Evolutionary conservation across 2,888 invertebrate species (phyloP).

Genomic region (Euzetes globulus): DNA sequence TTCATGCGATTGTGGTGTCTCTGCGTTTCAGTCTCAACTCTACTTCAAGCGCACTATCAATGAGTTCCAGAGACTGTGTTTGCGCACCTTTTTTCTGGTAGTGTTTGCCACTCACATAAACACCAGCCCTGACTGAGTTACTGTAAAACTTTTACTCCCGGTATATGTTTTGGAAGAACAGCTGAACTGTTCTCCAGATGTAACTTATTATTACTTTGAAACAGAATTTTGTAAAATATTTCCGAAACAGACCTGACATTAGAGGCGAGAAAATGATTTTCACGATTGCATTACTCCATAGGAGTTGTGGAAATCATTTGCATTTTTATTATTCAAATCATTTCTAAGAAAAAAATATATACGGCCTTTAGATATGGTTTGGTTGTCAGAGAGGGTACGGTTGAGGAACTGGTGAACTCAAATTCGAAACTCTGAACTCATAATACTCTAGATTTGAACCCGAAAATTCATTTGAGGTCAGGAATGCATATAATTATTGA

Average conservation of each 20-base stretch:
- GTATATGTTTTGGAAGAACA: not conserved
- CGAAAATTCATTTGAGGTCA: slow-evolving; percentile 13
- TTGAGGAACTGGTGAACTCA: not conserved
- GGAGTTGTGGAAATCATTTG: not conserved
- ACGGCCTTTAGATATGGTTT: slow-evolving; percentile 19
- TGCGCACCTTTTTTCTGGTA: slow-evolving; percentile 26
- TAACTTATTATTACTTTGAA: slow-evolving; percentile 14
- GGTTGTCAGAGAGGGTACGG: slow-evolving; percentile 3
- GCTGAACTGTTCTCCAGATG: slow-evolving; percentile 25
- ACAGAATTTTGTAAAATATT: not conserved
- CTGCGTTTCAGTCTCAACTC: not conserved
- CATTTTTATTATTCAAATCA: slow-evolving; percentile 12
- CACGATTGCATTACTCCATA: not conserved
- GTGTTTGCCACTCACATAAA: not conserved
- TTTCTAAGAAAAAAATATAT: not conserved
- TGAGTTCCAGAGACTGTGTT: not conserved
- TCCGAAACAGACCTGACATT: not conserved
- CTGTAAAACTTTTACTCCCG: not conserved
- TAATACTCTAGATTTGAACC: not conserved
- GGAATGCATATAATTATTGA: slow-evolving; percentile 24
- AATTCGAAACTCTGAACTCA: not conserved
- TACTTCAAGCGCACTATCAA: slow-evolving; percentile 12
- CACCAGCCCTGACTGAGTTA: not conserved
- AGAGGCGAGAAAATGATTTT: not conserved
- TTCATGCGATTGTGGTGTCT: not conserved